Percentiles rank a stretch among this genome's conserved stretches.
These are phyloP conservation scores for Habrosyne pyritoides DNA, from an alignment of 2,888 invertebrate genomes.

Conservation along the genomic window DNA sequence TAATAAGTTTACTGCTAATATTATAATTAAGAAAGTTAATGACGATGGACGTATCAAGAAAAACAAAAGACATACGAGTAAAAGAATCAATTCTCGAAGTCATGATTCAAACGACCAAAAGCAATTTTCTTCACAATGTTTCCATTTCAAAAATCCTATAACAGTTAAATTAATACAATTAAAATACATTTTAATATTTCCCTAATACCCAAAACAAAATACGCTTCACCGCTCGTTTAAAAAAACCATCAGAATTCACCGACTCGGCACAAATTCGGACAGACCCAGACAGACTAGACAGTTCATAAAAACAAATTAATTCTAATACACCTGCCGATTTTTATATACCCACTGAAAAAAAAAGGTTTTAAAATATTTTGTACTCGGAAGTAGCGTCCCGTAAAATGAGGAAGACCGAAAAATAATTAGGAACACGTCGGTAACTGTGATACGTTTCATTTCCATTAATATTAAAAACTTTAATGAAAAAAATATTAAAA, in stretches of 20 bases:
- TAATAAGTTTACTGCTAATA: too few relatives aligned
- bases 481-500: slow-evolving; percentile 83
- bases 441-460: slow-evolving; percentile 60
- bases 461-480: slow-evolving; percentile 83
- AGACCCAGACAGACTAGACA: slow-evolving; percentile 40
- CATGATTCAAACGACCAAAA: too few relatives aligned
- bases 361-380: slow-evolving; percentile 12
- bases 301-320: slow-evolving; percentile 63
- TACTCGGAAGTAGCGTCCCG: slow-evolving; percentile 35
- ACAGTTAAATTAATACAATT: background rate
- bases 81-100: too few relatives aligned
- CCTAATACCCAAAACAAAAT: background rate
- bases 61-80: too few relatives aligned
- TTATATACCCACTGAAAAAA: slow-evolving; percentile 21
- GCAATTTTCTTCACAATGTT: background rate
- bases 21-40: too few relatives aligned
- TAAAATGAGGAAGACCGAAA: slow-evolving; percentile 66
- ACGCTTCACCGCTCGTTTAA: background rate
- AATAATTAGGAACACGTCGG: slow-evolving; percentile 65
- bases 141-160: background rate
- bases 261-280: background rate
- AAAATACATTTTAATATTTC: background rate
- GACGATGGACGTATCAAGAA: too few relatives aligned
- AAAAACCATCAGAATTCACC: slow-evolving; percentile 11
- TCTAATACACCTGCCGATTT: slow-evolving; percentile 57